phyloP scores from a whole-genome alignment of 2,113 vertebrate species.

The Porphyrio hochstetteri region DNA sequence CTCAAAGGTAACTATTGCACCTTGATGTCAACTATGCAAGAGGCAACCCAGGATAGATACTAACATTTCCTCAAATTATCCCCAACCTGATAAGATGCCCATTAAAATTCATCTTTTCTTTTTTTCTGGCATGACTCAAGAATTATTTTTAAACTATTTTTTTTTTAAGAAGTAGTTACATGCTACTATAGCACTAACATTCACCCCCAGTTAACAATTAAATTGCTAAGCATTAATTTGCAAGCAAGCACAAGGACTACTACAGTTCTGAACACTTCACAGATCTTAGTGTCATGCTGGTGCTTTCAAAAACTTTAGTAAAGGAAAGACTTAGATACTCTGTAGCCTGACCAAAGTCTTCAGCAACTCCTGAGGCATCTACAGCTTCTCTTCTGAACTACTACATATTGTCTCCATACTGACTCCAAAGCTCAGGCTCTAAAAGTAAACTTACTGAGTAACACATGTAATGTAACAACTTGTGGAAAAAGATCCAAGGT shows the following conservation, averaged over 20 bases:
- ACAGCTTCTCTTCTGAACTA: neutral
- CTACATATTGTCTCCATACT: neutral
- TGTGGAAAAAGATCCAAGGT: neutral
- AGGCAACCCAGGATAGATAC: neutral
- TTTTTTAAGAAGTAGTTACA: neutral
- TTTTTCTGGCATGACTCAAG: neutral
- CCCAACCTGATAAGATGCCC: accelerated
- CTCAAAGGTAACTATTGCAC: neutral
- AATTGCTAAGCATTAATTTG: neutral
- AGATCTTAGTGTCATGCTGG: neutral
- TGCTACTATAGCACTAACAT: neutral
- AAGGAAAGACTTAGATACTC: neutral
- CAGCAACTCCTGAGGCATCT: neutral
- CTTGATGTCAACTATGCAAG: neutral
- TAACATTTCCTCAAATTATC: neutral
- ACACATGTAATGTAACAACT: neutral
- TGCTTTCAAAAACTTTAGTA: neutral
- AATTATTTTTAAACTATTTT: neutral
- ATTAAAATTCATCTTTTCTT: neutral
- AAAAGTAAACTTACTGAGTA: neutral
- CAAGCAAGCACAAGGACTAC: neutral
- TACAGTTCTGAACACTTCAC: neutral
- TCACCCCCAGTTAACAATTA: neutral
- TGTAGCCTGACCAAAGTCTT: neutral
- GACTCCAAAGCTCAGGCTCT: neutral